These are phyloP conservation scores for Quadriops clusia DNA, from an alignment of 2,888 invertebrate genomes.

Conservation along the genomic window DNA sequence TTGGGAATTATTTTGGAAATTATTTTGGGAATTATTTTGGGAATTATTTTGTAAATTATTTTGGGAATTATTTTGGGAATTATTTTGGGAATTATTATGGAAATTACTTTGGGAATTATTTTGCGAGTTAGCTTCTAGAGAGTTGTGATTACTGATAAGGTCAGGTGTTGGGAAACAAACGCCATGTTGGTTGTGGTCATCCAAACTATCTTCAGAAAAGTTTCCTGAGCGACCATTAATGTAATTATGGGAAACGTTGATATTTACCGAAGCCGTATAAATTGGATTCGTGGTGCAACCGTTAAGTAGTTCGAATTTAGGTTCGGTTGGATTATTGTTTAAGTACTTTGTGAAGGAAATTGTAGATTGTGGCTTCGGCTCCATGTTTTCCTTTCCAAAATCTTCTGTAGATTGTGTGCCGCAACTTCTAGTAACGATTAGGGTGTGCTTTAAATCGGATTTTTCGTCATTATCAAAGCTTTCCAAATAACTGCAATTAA, in stretches of 20 bases:
- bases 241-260: slow-evolving; percentile 47
- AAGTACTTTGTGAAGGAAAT: slow-evolving; percentile 35
- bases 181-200: slow-evolving; percentile 23
- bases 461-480: slow-evolving; percentile 23
- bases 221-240: slow-evolving; percentile 24
- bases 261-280: slow-evolving; percentile 42
- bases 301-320: slow-evolving; percentile 18
- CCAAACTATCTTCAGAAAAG: slow-evolving; percentile 42
- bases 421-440: slow-evolving; percentile 15
- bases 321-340: slow-evolving; percentile 13
- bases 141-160: slow-evolving; percentile 46
- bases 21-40: too few species aligned
- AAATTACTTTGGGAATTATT: too few species aligned
- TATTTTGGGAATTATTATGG: too few species aligned
- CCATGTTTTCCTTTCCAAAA: slow-evolving; percentile 6
- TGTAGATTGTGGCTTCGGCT: slow-evolving; percentile 32
- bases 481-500: slow-evolving; percentile 34
- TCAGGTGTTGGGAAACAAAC: slow-evolving; percentile 42
- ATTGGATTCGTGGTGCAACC: slow-evolving; percentile 29
- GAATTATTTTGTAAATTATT: too few species aligned
- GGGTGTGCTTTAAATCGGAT: slow-evolving; percentile 5
- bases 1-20: too few species aligned
- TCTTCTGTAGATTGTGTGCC: slow-evolving; percentile 13
- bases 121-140: slow-evolving; percentile 36
- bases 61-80: too few species aligned